Evolutionary conservation across 2,888 invertebrate species (phyloP), one percentile per base, ranked within the genome.

Genomic region (Tinea trinotella): DNA sequence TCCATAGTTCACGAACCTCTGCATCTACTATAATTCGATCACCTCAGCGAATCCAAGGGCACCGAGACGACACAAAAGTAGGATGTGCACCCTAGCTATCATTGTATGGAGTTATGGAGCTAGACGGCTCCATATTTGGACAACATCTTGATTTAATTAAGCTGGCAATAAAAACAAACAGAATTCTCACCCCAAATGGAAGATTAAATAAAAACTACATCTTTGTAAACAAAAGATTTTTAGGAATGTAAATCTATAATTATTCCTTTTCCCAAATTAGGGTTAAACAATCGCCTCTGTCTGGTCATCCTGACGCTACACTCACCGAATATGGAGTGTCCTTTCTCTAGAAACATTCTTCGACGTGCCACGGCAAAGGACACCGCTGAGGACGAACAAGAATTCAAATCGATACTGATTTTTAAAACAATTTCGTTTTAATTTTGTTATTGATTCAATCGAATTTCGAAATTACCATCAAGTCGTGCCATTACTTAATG

Each of bases 331-430:
- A 83, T 67, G 84, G 84, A 59, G 58, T 63, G 10, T 62, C 58
- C 24, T 19, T n/a, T 19, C 18, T 15, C 40, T 9, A 17, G n/a
- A 68, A 64, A 24, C 76, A 78, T 80, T 80, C 77, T 70, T 67
- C 64, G 62, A 65, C 62, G 64, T 63, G 63, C 67, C 58, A 40
- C 36, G 35, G 68, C 66, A 82, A 81, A 83, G 83, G 82, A 80
- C 81, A 70, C 82, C 84, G 84, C 78, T 67, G 74, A 79, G 77
- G 80, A 72, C 80, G 72, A 59, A 63, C 68, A 75, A 75, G 74
- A 76, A 76, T 65, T 66, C 68, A 64, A 67, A 71, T 70, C 67
- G 65, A 67, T 59, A 68, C 68, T 67, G 66, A 66, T 40, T 40
- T 15, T 12, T 4, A n/a, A 2, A 2, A 3, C 40, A 15, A 40